phyloP scores from a whole-genome alignment of 2,797 vertebrate genomes.

The Acanthurus leucopareius region DNA sequence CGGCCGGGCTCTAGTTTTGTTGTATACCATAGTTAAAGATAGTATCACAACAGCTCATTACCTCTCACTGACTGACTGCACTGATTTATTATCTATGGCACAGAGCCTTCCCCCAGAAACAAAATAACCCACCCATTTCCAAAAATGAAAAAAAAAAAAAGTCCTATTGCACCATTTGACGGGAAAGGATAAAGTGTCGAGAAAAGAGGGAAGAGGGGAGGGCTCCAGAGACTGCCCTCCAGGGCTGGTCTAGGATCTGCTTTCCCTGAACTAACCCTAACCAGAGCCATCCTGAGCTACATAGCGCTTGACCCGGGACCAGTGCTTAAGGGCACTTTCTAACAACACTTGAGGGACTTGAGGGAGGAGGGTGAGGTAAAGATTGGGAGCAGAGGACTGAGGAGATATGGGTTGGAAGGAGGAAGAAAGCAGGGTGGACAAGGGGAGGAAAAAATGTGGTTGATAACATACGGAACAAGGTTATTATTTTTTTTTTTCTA shows the following conservation, averaged over 20 bases:
- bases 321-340: slow-evolving; percentile 88
- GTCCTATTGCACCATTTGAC: slow-evolving; percentile 89
- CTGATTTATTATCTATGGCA: slow-evolving; percentile 87
- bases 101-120: slow-evolving; percentile 80
- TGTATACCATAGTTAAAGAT: slow-evolving; percentile 78
- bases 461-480: slow-evolving; percentile 81
- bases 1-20: slow-evolving; percentile 39
- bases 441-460: slow-evolving; percentile 55
- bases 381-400: slow-evolving; percentile 30
- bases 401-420: background rate
- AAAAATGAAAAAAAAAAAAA: slow-evolving; percentile 54
- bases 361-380: slow-evolving; percentile 40
- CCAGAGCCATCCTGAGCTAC: slow-evolving; percentile 85
- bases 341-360: slow-evolving; percentile 79
- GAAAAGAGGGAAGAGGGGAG: slow-evolving; percentile 76
- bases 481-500: slow-evolving; percentile 77
- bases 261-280: slow-evolving; percentile 86
- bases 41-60: slow-evolving; percentile 80
- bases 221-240: slow-evolving; percentile 86
- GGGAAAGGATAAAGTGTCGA: slow-evolving; percentile 84
- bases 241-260: slow-evolving; percentile 87
- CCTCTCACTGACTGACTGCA: slow-evolving; percentile 80
- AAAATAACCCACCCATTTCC: slow-evolving; percentile 75
- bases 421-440: slow-evolving; percentile 35
- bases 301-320: slow-evolving; percentile 87